phyloP scores from a whole-genome alignment of 2,797 vertebrate species.

The Leptatherina wallacei region DNA sequence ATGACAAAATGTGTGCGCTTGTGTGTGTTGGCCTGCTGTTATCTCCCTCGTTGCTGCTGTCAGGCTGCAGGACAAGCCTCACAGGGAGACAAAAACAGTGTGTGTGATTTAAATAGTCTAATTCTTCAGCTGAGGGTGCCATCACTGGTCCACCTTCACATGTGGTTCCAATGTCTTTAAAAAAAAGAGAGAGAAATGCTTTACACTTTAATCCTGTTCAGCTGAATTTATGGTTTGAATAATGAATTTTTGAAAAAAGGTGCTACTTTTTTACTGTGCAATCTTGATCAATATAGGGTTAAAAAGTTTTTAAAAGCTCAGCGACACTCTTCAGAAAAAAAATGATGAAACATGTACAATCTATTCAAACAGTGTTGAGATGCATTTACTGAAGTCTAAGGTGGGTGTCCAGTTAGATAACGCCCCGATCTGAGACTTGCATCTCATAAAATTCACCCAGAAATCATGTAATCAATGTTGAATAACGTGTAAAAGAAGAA shows the following conservation, averaged over 20 bases:
- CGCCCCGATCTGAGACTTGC: too few relatives aligned
- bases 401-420: too few relatives aligned
- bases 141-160: conserved; percentile 28
- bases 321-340: background rate
- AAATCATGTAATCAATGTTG: background rate
- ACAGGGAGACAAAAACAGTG: conserved; percentile 44
- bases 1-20: conserved; percentile 65
- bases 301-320: background rate
- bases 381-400: too few relatives aligned
- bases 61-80: conserved; percentile 73
- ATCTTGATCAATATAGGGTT: too few relatives aligned
- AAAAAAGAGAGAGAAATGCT: background rate
- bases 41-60: conserved; percentile 77
- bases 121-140: conserved; percentile 58
- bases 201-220: too few relatives aligned
- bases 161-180: background rate
- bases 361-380: too few relatives aligned
- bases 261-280: too few relatives aligned
- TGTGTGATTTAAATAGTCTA: conserved; percentile 37
- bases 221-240: too few relatives aligned
- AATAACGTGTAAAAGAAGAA: background rate
- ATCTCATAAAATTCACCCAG: too few relatives aligned
- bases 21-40: conserved; percentile 69
- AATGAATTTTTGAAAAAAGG: too few relatives aligned
- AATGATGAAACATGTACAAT: background rate